Evolutionary conservation across 2,888 invertebrate species (phyloP).

Genomic region (Tenthredo scrophulariae): DNA sequence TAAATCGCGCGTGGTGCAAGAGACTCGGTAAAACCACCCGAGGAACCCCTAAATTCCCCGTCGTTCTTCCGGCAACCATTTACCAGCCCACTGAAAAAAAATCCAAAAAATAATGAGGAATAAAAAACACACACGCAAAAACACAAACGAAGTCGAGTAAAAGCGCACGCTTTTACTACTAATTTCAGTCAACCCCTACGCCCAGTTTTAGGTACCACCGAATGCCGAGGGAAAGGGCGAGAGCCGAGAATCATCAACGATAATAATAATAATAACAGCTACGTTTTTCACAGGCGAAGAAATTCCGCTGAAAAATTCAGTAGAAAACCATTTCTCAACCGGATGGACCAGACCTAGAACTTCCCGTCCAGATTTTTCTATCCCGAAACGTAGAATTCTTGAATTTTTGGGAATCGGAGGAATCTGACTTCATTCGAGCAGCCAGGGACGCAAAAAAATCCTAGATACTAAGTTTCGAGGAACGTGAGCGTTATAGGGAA

Average conservation of each 20-base stretch:
- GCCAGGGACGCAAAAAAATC: no score
- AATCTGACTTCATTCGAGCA: no score
- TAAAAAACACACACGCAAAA: background rate
- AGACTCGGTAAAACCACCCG: constrained; percentile 14
- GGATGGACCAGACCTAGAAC: no score
- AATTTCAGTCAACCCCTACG: background rate
- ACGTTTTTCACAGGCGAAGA: background rate
- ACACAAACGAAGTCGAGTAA: background rate
- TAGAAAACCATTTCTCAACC: no score
- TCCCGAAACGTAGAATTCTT: no score
- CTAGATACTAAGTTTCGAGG: no score
- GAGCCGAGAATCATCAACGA: background rate
- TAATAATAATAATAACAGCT: background rate
- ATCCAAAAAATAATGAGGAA: background rate
- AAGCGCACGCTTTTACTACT: background rate
- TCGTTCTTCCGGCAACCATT: background rate
- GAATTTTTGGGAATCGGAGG: no score
- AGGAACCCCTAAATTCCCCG: background rate
- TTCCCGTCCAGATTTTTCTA: no score
- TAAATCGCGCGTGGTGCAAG: constrained; percentile 38
- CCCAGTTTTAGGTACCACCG: background rate
- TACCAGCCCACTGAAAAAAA: background rate
- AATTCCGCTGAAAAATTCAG: background rate
- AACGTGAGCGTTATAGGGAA: background rate
- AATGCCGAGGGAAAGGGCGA: background rate